Evolutionary conservation across 2,888 invertebrate genomes (phyloP).

Genomic region (Eledone cirrhosa): DNA sequence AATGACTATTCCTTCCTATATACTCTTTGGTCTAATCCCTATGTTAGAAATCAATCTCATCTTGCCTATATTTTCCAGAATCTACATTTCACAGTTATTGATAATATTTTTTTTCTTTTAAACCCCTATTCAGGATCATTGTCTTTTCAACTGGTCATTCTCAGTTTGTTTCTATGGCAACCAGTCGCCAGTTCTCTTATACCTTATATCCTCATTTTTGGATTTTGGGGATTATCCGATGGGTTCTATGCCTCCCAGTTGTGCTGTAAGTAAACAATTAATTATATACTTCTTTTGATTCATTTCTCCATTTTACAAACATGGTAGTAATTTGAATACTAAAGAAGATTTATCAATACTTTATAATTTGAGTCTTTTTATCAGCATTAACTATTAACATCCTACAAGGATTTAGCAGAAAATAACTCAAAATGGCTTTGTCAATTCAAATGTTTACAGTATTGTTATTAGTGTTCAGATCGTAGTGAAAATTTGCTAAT

Average conservation of each 20-base stretch:
- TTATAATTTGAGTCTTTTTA: no score
- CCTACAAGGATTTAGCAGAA: no score
- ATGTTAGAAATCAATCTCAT: background rate
- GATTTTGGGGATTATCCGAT: conserved; percentile 61
- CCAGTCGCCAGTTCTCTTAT: conserved; percentile 44
- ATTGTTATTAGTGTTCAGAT: no score
- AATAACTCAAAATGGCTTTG: no score
- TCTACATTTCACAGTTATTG: background rate
- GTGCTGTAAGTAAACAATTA: conserved; percentile 53
- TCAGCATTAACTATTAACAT: no score
- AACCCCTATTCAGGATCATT: conserved; percentile 8
- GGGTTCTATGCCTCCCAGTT: conserved; percentile 63
- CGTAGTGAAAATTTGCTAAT: no score
- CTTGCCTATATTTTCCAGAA: background rate
- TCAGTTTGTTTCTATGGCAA: conserved; percentile 55
- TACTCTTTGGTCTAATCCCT: no score
- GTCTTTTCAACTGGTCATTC: conserved; percentile 15
- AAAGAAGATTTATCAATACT: no score
- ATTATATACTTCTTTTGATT: background rate
- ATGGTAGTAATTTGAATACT: no score
- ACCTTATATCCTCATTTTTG: conserved; percentile 53
- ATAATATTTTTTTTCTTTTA: background rate
- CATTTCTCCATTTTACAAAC: no score
- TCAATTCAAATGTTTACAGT: no score
- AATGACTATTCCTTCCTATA: no score